phyloP scores from a whole-genome alignment of 2,113 vertebrate species.

The Peucedramus taeniatus region DNA sequence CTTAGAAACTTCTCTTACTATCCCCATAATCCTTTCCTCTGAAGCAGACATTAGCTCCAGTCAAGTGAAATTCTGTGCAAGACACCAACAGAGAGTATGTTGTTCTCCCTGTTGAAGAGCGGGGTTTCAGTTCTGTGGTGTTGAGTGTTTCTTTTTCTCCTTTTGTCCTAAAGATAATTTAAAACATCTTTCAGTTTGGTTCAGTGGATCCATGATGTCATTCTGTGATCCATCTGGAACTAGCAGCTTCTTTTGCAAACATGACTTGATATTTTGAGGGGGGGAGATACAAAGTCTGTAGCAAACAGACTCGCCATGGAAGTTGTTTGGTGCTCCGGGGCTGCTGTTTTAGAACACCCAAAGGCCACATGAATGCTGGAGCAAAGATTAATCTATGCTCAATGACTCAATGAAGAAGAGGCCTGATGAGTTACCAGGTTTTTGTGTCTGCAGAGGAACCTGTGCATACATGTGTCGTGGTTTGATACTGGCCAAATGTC shows the following conservation, averaged over 20 bases:
- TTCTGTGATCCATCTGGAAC: not conserved
- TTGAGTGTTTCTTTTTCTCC: not conserved
- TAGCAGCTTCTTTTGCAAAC: not conserved
- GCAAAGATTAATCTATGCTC: not conserved
- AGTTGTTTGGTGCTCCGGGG: not conserved
- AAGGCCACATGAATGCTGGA: not conserved
- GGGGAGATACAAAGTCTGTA: not conserved
- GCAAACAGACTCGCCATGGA: not conserved
- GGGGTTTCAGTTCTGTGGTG: not conserved
- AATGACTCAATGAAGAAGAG: not conserved
- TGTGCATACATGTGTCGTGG: not conserved
- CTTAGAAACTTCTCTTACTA: conserved; percentile 27
- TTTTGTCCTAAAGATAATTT: not conserved
- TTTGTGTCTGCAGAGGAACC: not conserved
- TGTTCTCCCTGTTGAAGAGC: not conserved
- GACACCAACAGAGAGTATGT: not conserved
- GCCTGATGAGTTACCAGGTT: not conserved
- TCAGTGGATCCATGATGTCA: not conserved
- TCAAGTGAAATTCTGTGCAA: not conserved
- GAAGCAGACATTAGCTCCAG: conserved; percentile 28
- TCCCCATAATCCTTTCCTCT: not conserved
- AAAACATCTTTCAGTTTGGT: not conserved
- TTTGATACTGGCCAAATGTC: not conserved
- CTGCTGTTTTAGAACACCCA: not conserved
- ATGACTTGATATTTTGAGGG: not conserved